Evolutionary conservation across 2,113 vertebrate genomes (phyloP).

Genomic region (Diadophis punctatus): DNA sequence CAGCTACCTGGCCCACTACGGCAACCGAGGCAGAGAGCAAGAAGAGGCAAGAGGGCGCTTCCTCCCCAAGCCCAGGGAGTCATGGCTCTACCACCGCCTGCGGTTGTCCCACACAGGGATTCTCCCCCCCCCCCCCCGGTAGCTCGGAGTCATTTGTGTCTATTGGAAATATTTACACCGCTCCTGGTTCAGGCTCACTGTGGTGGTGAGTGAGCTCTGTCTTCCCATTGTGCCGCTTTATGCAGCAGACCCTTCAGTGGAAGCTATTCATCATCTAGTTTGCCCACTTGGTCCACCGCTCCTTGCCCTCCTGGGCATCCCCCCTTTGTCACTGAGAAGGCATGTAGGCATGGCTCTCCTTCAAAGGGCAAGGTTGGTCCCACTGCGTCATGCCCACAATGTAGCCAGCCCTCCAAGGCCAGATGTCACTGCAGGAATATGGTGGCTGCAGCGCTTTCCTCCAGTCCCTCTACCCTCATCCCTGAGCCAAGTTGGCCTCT

Average conservation of each 20-base stretch:
- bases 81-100: background rate
- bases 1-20: background rate
- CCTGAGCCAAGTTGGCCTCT: too few relatives aligned
- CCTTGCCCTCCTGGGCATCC: constrained; percentile 10
- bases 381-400: background rate
- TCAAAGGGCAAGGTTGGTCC: background rate
- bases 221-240: constrained; percentile 28
- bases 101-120: background rate
- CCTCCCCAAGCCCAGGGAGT: background rate
- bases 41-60: background rate
- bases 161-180: constrained; percentile 33
- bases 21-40: background rate
- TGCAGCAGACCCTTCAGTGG: constrained; percentile 38
- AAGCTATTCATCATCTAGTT: constrained; percentile 38
- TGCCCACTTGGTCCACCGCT: constrained; percentile 31
- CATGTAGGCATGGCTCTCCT: background rate
- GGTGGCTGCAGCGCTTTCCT: too few relatives aligned
- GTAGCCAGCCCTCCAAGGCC: background rate
- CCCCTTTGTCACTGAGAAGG: background rate
- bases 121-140: background rate
- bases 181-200: constrained; percentile 45
- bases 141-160: constrained; percentile 1
- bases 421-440: background rate
- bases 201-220: constrained; percentile 28
- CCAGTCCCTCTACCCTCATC: background rate